These are phyloP conservation scores for Alfaro cultratus DNA, from an alignment of 2,797 vertebrate genomes.

Conservation along the genomic window DNA sequence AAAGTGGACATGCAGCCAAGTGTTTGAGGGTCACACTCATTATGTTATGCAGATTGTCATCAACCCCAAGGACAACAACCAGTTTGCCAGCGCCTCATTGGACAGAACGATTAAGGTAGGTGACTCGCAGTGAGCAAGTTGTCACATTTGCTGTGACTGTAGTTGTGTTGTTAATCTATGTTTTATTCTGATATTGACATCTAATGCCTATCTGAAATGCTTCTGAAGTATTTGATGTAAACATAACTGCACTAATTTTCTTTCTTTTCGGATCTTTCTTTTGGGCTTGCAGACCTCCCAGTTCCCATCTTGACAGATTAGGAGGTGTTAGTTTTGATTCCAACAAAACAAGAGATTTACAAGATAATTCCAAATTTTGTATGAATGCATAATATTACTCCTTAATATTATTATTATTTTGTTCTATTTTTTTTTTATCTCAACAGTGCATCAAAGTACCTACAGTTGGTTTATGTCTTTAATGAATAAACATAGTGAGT, in stretches of 20 bases:
- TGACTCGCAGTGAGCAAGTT: neutral
- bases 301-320: neutral
- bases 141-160: neutral
- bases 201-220: neutral
- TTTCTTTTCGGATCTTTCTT: neutral
- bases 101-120: conserved; percentile 97
- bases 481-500: neutral
- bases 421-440: neutral
- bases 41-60: conserved; percentile 99
- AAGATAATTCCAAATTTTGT: neutral
- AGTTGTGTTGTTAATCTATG: neutral
- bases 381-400: neutral
- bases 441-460: neutral
- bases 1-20: conserved; percentile 97
- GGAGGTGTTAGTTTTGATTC: neutral
- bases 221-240: neutral
- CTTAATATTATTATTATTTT: neutral
- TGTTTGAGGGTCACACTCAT: conserved; percentile 98
- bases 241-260: neutral
- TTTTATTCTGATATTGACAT: conserved; percentile 1
- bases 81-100: conserved; percentile 97
- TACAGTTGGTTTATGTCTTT: neutral
- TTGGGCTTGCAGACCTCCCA: neutral
- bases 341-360: neutral
- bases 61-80: conserved; percentile 98